Base-by-base conservation (phyloP, 2,888 invertebrate species). In the Xylocampa areola region DNA sequence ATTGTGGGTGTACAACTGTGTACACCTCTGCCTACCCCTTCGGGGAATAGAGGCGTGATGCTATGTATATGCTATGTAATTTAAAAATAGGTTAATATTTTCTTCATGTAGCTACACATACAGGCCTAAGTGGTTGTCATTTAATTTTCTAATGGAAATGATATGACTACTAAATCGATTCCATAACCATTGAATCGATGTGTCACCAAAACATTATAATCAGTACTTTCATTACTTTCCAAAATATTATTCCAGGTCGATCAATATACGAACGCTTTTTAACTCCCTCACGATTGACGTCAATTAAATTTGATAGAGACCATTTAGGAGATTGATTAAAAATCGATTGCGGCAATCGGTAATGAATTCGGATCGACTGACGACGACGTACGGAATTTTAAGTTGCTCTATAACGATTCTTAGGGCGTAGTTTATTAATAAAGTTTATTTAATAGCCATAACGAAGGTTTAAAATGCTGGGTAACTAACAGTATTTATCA, bases 281-380 rank as follows among this genome's bases (percentile, higher is more conserved):
- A 84, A 76, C 75, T 81, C 73, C 78, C 79, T 82, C 82, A 80
- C 78, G 80, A 85, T 85, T 84, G 87, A 89, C 84, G 89, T 88
- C 90, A 90, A 90, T 91, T 90, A 91, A 89, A 85, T 86, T 88
- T 87, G 87, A 90, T 88, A 86, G 84, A 84, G 85, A 84, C 85
- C 85, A 86, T 87, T 88, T 86, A 76, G 77, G 84, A 88, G 88
- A 88, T 88, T 87, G 87, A 89, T 90, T 89, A 88, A 88, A 87
- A 87, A 86, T 88, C 81, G 83, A 85, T 84, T 81, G 80, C 71
- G 73, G 78, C 76, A 66, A 57, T 75, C 69, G 63, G 69, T 84
- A 84, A 85, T 81, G 82, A 81, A 85, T 81, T 79, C 73, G 72
- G 77, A 77, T 68, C 71, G 63, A 40, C 54, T 32, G 62, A 66